Conservation (phyloP, 2,888 invertebrate genomes). For the Rhamnusium bicolor region DNA sequence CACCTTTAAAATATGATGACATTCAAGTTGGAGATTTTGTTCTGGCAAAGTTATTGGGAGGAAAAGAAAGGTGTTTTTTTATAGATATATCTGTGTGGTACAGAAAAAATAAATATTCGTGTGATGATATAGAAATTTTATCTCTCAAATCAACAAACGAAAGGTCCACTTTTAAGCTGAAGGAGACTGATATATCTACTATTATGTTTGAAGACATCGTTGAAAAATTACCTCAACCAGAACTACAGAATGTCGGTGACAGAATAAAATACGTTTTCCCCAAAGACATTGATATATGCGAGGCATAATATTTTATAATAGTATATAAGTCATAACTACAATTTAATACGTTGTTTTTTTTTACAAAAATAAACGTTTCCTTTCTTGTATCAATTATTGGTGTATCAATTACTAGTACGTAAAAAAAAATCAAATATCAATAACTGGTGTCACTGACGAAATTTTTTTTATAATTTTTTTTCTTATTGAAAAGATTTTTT, state of each 20-base stretch:
- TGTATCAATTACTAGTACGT: neutral
- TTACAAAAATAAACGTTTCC: neutral
- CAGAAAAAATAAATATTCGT: neutral
- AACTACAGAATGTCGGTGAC: neutral
- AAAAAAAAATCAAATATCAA: neutral
- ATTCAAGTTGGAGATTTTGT: conserved; percentile 25
- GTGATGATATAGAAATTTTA: neutral
- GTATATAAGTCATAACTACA: neutral
- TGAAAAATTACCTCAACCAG: neutral
- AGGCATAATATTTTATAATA: neutral
- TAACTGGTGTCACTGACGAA: neutral
- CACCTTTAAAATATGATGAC: neutral
- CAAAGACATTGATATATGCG: neutral
- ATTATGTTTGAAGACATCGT: neutral
- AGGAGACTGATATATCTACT: neutral
- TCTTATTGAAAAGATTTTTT: neutral
- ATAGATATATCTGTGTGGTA: neutral
- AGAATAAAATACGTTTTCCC: neutral
- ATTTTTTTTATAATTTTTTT: neutral
- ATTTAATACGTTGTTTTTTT: neutral
- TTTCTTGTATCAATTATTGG: neutral
- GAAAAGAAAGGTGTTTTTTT: neutral
- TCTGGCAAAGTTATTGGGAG: conserved; percentile 18
- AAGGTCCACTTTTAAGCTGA: neutral
- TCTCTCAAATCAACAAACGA: neutral